A percentile compares a stretch with the other conserved stretches of the same genome.
These are phyloP conservation scores for Diplodus sargus DNA, from an alignment of 2,797 vertebrate genomes.

Conservation along the genomic window DNA sequence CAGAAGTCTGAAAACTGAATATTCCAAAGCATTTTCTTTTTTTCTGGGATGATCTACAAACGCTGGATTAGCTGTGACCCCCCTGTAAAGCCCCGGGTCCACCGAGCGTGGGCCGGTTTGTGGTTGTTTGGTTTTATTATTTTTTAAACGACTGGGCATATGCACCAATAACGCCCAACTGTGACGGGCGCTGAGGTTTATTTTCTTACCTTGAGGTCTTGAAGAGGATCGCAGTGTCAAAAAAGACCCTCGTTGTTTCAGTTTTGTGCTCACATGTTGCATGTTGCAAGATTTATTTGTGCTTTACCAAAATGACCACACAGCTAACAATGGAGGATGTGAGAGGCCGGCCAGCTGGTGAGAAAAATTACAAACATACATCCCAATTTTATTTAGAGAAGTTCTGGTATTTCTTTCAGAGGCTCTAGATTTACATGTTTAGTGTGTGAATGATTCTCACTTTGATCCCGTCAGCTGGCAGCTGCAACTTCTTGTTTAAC, in stretches of 20 bases:
- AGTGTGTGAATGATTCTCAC: too few species aligned
- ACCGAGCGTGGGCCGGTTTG: slow-evolving; percentile 5
- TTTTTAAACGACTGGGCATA: not conserved
- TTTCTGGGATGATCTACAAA: slow-evolving; percentile 13
- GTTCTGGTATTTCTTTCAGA: too few species aligned
- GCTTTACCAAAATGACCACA: slow-evolving; percentile 13
- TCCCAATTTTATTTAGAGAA: too few species aligned
- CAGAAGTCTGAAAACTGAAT: slow-evolving; percentile 23
- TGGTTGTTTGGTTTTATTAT: not conserved
- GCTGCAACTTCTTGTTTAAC: too few species aligned
- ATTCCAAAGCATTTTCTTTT: slow-evolving; percentile 56
- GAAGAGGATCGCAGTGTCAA: slow-evolving; percentile 1
- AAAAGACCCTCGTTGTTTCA: not conserved
- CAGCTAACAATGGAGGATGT: slow-evolving; percentile 10
- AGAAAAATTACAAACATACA: too few species aligned
- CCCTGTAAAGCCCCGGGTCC: not conserved
- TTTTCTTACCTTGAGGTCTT: slow-evolving; percentile 21
- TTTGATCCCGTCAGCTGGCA: too few species aligned
- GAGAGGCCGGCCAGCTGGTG: too few species aligned
- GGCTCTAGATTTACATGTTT: too few species aligned
- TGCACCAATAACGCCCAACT: slow-evolving; percentile 20
- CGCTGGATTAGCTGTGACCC: not conserved
- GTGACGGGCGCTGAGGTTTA: not conserved
- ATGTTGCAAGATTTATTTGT: slow-evolving; percentile 15
- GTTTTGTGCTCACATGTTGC: slow-evolving; percentile 11